Base-by-base conservation (phyloP, 2,888 invertebrate species). In the Diadegma fenestrale region DNA sequence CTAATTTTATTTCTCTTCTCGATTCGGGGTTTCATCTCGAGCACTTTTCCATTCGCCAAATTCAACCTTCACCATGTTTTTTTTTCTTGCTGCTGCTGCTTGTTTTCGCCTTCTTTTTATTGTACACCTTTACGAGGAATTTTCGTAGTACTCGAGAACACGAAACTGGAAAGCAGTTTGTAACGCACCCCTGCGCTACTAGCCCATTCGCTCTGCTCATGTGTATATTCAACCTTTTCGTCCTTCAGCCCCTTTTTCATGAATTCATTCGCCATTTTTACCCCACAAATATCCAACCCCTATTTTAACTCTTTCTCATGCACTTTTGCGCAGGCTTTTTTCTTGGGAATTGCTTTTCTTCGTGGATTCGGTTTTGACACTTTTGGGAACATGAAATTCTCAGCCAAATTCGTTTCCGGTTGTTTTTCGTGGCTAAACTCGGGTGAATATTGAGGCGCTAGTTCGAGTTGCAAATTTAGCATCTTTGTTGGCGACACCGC, bases 251-350 rank as follows among this genome's bases (percentile, higher is more conserved):
- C 37, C 30, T 80, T 72, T 72, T 54, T 37, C 64, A 51, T 64
- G 45, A 84, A 84, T 84, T 54, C 80, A 84, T 84, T 84, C 76
- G 80, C 43, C 33, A 45, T 71, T 84, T 58, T 75, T 69, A 66
- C 69, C 8, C 6, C 17, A 26, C n/a, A 19, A n/a, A 68, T 26
- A n/a, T n/a, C n/a, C n/a, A n/a, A n/a, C n/a, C n/a, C n/a, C n/a
- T n/a, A n/a, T n/a, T n/a, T n/a, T n/a, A n/a, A 37, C 3, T 22
- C 17, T 45, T 12, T 26, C 45, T 45, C 45, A 0, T 30, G 5
- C 2, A 58, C 12, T 14, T 10, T 19, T 22, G 12, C 10, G 7
- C 37, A 37, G 19, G 1, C 43, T 22, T 45, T 68, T 68, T 54
- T 58, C 7, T n/a, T n/a, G 58, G 0, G 1, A 26, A 12, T 5